Conservation (phyloP, 2,888 invertebrate genomes). For the Chrysopilus asiliformis region DNA sequence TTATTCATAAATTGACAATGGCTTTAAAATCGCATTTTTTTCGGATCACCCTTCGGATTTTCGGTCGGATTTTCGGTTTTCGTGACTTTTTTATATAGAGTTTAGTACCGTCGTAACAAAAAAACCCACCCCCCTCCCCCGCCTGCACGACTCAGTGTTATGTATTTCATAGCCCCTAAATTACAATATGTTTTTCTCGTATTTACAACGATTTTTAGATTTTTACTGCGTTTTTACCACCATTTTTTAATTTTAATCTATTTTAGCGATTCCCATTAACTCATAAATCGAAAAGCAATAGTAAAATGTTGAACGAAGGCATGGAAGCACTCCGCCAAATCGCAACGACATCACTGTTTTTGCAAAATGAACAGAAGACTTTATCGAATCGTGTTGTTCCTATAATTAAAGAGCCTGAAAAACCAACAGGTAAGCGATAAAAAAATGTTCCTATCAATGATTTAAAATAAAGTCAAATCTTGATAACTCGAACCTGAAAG, state of each 20-base stretch:
- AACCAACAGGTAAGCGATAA: conserved; percentile 21
- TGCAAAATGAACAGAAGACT: conserved; percentile 36
- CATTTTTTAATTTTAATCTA: conserved; percentile 6
- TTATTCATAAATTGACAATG: too few relatives aligned
- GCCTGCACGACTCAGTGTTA: too few relatives aligned
- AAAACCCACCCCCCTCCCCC: too few relatives aligned
- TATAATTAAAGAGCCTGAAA: conserved; percentile 35
- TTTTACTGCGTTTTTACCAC: too few relatives aligned
- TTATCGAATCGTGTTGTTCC: conserved; percentile 30
- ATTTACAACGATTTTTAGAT: too few relatives aligned
- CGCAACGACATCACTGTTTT: conserved; percentile 37
- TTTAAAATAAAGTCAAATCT: neutral
- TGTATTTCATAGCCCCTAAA: too few relatives aligned
- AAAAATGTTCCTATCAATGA: conserved; percentile 1
- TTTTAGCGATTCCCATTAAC: conserved; percentile 30
- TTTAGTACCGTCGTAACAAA: too few relatives aligned
- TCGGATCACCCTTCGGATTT: too few relatives aligned
- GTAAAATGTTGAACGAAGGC: conserved; percentile 36
- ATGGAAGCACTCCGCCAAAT: conserved; percentile 37
- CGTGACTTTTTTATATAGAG: too few relatives aligned
- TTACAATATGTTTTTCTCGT: too few relatives aligned
- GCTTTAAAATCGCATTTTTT: too few relatives aligned
- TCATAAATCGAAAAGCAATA: conserved; percentile 29
- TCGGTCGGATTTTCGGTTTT: too few relatives aligned
- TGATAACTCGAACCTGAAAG: neutral